Base-by-base conservation (phyloP, 2,888 invertebrate species). In the Dyspetes luteomarginatus region DNA sequence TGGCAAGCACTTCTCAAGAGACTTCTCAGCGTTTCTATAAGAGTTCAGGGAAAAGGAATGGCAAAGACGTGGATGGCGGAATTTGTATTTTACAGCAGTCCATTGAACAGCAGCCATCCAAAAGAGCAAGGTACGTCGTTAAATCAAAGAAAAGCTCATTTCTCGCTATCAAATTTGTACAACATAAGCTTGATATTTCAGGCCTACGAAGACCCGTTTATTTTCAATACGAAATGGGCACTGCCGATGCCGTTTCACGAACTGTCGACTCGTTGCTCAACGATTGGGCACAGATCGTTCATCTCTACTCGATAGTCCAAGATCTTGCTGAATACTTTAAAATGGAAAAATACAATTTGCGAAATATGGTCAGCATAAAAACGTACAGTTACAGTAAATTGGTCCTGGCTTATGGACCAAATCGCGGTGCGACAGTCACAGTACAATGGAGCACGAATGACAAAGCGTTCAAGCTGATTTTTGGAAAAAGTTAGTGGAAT, bases 301-400 rank as follows among this genome's bases (percentile, higher is more conserved):
- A 98, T 87, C 94, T 99, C 1, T 98, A 98, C 90, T 95, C 95
- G 0, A 93, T 98, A 52, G 96, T 98, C 0, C 94, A 97, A 84
- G 96, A 97, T 88, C 95, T 98, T 88, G 95, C 96, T 75, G 96
- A 96, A 86, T 94, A 97, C 83, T 95, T 97, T 24, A 95, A 95
- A 85, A 94, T 95, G 89, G 96, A 95, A 86, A 95, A 95, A 85
- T 94, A 94, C 80, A 95, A 94, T 87, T 90, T 95, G 5, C 92
- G 94, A 4, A 94, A 96, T 92, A 95, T 94, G 93, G 95, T 97
- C 81, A 95, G 95, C 87, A 95, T 99, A 68, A 97, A 97, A 85
- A 97, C 98, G 0, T 99, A 97, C 92, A 97, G 96, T 87, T 99
- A 98, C 92, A 97, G 97, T 83, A 97, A 97, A 91, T 93, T 99